Evolutionary conservation across 2,888 invertebrate genomes (phyloP).

Genomic region (Boloria selene): DNA sequence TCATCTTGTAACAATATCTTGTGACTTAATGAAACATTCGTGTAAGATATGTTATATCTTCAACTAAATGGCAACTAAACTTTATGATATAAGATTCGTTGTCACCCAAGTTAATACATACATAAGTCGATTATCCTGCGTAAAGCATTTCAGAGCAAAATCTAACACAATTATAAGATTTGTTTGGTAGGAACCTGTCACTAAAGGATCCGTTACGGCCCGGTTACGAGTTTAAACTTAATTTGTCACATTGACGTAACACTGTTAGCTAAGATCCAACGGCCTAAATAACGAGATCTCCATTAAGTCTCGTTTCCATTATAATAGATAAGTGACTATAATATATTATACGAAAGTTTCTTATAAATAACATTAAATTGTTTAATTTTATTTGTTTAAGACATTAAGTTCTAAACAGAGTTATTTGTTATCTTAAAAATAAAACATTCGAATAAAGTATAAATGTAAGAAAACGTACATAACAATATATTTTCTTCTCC

Average conservation of each 20-base stretch:
- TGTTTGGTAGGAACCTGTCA: conserved; percentile 33
- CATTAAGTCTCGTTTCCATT: conserved; percentile 38
- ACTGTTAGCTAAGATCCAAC: conserved; percentile 48
- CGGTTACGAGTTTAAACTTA: conserved; percentile 60
- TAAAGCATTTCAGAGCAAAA: conserved; percentile 21
- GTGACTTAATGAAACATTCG: no score
- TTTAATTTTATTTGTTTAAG: no score
- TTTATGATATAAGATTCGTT: not conserved
- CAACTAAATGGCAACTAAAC: not conserved
- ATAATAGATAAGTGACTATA: not conserved
- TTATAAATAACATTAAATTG: no score
- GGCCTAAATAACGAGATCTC: conserved; percentile 62
- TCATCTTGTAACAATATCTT: no score
- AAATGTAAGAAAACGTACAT: no score
- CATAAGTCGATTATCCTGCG: conserved; percentile 18
- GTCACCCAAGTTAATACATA: not conserved
- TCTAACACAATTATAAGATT: conserved; percentile 34
- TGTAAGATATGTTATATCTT: not conserved
- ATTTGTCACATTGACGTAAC: conserved; percentile 61
- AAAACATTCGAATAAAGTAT: no score
- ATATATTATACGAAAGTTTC: no score
- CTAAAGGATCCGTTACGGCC: conserved; percentile 32
- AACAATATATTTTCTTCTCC: no score
- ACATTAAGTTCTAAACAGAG: no score
- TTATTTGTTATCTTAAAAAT: no score